These are phyloP conservation scores for Scelioninae gen. 2 DNA, from an alignment of 2,888 invertebrate species.

Conservation along the genomic window DNA sequence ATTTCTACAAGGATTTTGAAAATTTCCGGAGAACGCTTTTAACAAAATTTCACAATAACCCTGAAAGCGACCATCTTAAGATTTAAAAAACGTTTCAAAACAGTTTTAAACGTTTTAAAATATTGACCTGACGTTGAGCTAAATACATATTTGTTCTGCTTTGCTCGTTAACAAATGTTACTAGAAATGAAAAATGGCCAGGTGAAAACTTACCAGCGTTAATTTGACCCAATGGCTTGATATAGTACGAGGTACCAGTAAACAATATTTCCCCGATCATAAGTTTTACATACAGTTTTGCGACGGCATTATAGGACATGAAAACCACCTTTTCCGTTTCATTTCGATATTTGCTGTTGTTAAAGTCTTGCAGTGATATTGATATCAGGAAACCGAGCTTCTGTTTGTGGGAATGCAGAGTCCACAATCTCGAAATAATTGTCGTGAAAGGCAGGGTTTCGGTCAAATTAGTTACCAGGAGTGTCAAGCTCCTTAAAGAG, in stretches of 20 bases:
- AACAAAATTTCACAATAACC: no score
- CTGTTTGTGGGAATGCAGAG: constrained; percentile 64
- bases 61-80: no score
- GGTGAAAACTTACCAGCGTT: constrained; percentile 33
- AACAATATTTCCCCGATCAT: constrained; percentile 64
- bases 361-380: constrained; percentile 64
- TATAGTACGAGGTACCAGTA: constrained; percentile 66
- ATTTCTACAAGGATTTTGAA: no score
- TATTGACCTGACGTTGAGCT: no score
- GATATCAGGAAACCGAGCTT: constrained; percentile 62
- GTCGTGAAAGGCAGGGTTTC: constrained; percentile 67
- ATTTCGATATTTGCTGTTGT: constrained; percentile 60
- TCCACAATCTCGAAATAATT: constrained; percentile 66
- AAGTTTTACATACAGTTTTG: constrained; percentile 66
- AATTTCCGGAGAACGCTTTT: no score
- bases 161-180: no score
- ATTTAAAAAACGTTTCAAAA: no score
- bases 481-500: constrained; percentile 64
- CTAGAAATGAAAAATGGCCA: no score
- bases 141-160: no score
- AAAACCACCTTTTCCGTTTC: constrained; percentile 63
- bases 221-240: constrained; percentile 65
- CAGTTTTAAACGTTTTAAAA: no score
- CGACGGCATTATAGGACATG: constrained; percentile 63
- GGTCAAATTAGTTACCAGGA: constrained; percentile 67